phyloP scores from a whole-genome alignment of 2,797 vertebrate species.

The Tenualosa thibaudeaui region DNA sequence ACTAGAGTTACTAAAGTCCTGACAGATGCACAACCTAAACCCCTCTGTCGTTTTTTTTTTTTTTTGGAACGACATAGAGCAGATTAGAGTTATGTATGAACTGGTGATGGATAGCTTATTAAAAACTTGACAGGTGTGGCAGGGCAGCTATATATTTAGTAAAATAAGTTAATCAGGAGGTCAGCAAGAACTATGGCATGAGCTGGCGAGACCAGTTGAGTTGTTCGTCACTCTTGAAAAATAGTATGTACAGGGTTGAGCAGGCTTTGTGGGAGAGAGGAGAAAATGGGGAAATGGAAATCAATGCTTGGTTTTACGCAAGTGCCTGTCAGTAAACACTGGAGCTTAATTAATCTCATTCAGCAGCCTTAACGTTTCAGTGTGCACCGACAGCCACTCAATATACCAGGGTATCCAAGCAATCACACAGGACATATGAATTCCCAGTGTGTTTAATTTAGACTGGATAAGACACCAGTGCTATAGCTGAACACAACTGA shows the following conservation, averaged over 20 bases:
- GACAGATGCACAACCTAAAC: conserved; percentile 11
- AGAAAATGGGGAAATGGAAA: not conserved
- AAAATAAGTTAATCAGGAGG: conserved; percentile 35
- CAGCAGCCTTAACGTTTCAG: not conserved
- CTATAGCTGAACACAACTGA: not conserved
- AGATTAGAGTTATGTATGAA: conserved; percentile 28
- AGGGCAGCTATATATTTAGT: conserved; percentile 2
- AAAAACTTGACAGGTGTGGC: conserved; percentile 41
- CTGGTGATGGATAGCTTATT: conserved; percentile 41
- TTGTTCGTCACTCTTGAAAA: conserved; percentile 26
- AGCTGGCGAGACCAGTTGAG: not conserved
- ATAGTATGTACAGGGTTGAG: not conserved
- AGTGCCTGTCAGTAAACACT: conserved; percentile 1
- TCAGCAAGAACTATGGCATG: not conserved
- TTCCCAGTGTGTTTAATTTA: not conserved
- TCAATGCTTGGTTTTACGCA: conserved; percentile 1
- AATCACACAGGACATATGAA: not conserved
- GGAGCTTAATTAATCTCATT: conserved; percentile 27
- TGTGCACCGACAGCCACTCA: not conserved
- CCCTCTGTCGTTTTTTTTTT: not conserved
- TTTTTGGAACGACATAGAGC: not conserved
- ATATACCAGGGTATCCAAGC: not conserved
- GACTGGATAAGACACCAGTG: not conserved
- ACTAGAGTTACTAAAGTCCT: not conserved
- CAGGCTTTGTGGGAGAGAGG: not conserved